A percentile compares a stretch with the other conserved stretches of the same genome.
These are phyloP conservation scores for Morelia viridis DNA, from an alignment of 2,797 vertebrate species.

Conservation along the genomic window DNA sequence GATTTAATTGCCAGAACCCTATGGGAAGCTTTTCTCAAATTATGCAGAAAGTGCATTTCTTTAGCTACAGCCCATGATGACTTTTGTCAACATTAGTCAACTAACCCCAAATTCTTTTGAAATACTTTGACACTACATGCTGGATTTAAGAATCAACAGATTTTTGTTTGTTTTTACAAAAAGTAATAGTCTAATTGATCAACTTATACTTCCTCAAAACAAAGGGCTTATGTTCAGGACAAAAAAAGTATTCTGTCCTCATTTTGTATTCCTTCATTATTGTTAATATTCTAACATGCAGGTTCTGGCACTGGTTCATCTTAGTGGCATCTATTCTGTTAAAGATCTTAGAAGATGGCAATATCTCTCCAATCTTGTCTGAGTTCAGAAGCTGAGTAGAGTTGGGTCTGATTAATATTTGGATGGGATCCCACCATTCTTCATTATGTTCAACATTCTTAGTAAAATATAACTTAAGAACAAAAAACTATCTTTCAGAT, in stretches of 20 bases:
- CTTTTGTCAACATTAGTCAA: slow-evolving; percentile 3
- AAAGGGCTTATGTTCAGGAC: neutral
- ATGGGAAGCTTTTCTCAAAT: neutral
- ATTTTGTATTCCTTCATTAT: slow-evolving; percentile 28
- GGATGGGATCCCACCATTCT: no score
- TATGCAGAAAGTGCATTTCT: neutral
- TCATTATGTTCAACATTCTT: neutral
- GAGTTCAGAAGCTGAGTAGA: neutral
- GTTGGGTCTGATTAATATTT: neutral
- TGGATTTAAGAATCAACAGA: neutral
- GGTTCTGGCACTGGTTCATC: slow-evolving; percentile 24
- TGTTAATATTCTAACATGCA: slow-evolving; percentile 1
- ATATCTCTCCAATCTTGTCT: neutral
- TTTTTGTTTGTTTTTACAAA: neutral
- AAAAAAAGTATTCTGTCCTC: neutral
- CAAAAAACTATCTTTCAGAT: neutral
- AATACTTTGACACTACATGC: neutral
- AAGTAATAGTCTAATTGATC: neutral
- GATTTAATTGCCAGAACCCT: neutral
- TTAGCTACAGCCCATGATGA: neutral
- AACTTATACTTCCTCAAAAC: neutral
- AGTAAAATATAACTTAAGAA: neutral
- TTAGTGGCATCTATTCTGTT: slow-evolving; percentile 31
- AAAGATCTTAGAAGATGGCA: slow-evolving; percentile 7
- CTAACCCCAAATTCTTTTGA: neutral